A percentile compares a stretch with the other conserved stretches of the same genome.
Conservation (phyloP, 2,113 vertebrate species). For the Sylvietta virens region DNA sequence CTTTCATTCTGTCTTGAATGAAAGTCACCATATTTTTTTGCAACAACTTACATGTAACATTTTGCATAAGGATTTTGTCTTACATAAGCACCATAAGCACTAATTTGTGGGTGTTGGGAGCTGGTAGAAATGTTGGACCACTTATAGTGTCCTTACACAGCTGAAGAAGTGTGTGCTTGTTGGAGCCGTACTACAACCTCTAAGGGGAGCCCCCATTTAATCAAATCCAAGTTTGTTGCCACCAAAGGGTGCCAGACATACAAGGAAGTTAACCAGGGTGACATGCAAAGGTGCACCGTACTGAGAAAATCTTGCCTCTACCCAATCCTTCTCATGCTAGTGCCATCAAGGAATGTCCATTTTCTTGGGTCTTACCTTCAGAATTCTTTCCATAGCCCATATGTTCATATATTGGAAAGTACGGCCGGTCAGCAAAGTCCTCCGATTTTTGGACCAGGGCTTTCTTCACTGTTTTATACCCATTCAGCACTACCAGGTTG, state of each 20-base stretch:
- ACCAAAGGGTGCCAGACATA: not conserved
- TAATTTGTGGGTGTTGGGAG: not conserved
- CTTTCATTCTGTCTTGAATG: not conserved
- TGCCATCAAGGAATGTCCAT: not conserved
- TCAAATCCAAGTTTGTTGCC: not conserved
- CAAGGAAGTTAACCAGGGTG: not conserved
- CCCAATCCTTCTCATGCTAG: not conserved
- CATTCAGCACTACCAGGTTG: conserved; percentile 56
- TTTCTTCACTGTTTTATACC: conserved; percentile 56
- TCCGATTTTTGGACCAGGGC: conserved; percentile 52
- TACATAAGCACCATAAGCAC: not conserved
- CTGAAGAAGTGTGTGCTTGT: not conserved
- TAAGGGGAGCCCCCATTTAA: not conserved
- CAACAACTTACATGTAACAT: no score
- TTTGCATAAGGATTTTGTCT: not conserved
- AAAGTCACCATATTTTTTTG: not conserved
- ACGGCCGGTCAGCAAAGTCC: conserved; percentile 63
- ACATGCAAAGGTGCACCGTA: not conserved
- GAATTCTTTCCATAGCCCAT: not conserved
- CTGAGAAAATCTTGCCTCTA: not conserved
- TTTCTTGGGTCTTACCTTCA: conserved; percentile 45
- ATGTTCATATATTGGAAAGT: not conserved
- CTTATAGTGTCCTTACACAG: not conserved
- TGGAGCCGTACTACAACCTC: not conserved
- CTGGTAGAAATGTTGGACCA: not conserved